Evolutionary conservation across 2,888 invertebrate species (phyloP), one percentile per base, ranked within the genome.

Genomic region (Drosophila fulvimacula): DNA sequence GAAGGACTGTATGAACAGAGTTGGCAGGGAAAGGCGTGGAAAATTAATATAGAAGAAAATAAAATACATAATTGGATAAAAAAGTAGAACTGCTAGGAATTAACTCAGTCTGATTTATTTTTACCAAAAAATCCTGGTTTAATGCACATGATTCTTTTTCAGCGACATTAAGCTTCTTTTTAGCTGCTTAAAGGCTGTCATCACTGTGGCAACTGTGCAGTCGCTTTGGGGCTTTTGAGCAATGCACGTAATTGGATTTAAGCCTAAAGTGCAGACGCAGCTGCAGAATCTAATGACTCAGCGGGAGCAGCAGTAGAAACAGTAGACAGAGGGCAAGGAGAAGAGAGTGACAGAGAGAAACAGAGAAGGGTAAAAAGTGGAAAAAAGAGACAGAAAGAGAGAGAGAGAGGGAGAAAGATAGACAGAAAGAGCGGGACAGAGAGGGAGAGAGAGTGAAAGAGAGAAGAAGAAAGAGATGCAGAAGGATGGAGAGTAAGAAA

Each of bases 251-350:
- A 83, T 83, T 83, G 83, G 83, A 86, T 88, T 80, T 86, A 69
- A 82, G 83, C 83, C 83, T 62, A 66, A 75, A 73, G 89, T 74
- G 83, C 58, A 69, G 53, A 76, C 64, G 82, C 85, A 85, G 85
- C 89, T 87, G 85, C 89, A 49, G 69, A 75, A 79, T 87, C 88
- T 87, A 85, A 89, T 85, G 84, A 89, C 89, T 89, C 87, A 79
- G 89, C 88, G 24, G 51, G 53, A 53, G n/a, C 32, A 46, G 39
- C 24, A 3, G 19, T 17, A 38, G 24, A 3, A n/a, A n/a, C n/a
- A n/a, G n/a, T 0, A 34, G 52, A n/a, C 36, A 17, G 21, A 24
- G n/a, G 11, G 15, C 5, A 10, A 19, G 13, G 3, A 36, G 9
- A n/a, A n/a, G 17, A n/a, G 19, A 3, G 13, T 4, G 46, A 2